Evolutionary conservation across 2,113 vertebrate species (phyloP), one percentile per base, ranked within the genome.

Genomic region (Redunca redunca): DNA sequence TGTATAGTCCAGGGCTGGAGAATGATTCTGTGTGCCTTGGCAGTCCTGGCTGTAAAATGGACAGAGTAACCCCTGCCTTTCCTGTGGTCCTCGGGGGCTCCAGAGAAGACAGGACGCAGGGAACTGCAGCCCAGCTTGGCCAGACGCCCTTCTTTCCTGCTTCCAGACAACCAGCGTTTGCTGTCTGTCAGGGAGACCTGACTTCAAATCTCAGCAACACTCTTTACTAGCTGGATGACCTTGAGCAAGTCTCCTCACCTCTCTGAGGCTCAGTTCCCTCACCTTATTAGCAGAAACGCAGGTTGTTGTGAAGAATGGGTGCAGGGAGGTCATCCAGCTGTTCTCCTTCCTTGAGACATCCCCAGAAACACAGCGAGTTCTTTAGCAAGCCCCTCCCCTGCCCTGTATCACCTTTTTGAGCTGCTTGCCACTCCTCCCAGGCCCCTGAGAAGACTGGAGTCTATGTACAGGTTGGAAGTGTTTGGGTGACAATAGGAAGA

Each of bases 21-120:
- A 64, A 36, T 67, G 48, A 36, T 4, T 80, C 83, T 71, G 7
- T 50, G 11, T 15, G 21, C n/a, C 33, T 74, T 17, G 50, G 46
- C 5, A 52, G 60, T 93, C 81, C 77, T 5, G 15, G 28, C 91
- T 78, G 0, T 84, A 58, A 91, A 83, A 86, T 62, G 82, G 33
- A 16, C 40, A 43, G 40, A 10, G 36, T n/a, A 88, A 80, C 57
- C 40, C 17, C 53, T 93, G 60, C 91, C 88, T 93, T 82, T 93
- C 57, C 25, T 81, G 0, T 60, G 89, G 50, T 21, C n/a, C 60
- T 78, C 6, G 1, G 48, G 53, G 82, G 36, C 50, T 92, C 74
- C 95, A 94, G 71, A 92, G 52, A 83, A 30, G 64, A 5, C 85
- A 86, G 64, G 81, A 60, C 4, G 3, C 67, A 93, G 83, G 67